Evolutionary conservation across 2,113 vertebrate genomes (phyloP), one percentile per base, ranked within the genome.

Genomic region (Brachyistius frenatus): DNA sequence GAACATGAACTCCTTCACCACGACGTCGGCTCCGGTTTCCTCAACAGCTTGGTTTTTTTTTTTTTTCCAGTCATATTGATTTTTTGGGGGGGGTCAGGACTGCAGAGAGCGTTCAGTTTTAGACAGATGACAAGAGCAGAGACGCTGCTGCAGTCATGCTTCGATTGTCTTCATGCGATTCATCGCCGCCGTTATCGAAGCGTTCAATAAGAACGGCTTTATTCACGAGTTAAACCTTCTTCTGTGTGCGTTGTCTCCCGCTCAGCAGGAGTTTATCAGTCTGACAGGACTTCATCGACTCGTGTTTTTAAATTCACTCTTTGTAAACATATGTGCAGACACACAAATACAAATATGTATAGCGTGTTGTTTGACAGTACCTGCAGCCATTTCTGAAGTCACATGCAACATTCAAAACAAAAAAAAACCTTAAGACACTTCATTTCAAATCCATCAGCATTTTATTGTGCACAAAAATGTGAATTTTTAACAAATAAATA

Each of bases 401-500:
- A 15, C 2, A 44, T 23, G 1, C 23, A 15, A 31, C 5, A 15
- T 11, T 4, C 7, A 23, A 23, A 64, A 31, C 5, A 54, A 8
- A 33, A 31, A n/a, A 70, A 15, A 67, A 56, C 10, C 3, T 58
- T 72, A 52, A 87, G 2, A 57, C 16, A 16, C 30, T 13, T 88
- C 1, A 30, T 23, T 33, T 82, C 6, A 39, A 76, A 68, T 64
- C 78, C 50, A 85, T 68, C 49, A 85, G 66, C 44, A 36, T 78
- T 92, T 93, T 92, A 93, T 93, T 92, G 78, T 88, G 84, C 76
- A 76, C 79, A 86, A 56, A 86, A 85, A 50, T 2, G n/a, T 62
- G 41, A 84, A 54, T 41, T 62, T 36, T 1, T 69, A 80, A 72
- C 66, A 89, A 90, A 94, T 92, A 94, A 94, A 93, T 93, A 91